A percentile compares a stretch with the other conserved stretches of the same genome.
Evolutionary conservation across 2,888 invertebrate genomes (phyloP).

Genomic region (Rotaria macrura): DNA sequence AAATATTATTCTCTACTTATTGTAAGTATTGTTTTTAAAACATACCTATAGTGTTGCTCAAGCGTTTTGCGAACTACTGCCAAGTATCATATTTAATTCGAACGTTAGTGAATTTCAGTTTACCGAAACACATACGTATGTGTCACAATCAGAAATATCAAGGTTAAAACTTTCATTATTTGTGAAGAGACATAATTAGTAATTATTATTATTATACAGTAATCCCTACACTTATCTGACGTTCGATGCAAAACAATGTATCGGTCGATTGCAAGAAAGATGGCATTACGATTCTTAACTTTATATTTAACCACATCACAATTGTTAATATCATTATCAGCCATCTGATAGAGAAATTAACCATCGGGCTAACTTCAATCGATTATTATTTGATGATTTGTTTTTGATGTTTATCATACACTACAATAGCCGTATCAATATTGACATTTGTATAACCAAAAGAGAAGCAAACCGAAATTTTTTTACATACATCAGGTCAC

Average conservation of each 20-base stretch:
- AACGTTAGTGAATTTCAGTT: no score
- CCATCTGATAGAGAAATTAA: neutral
- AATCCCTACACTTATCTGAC: neutral
- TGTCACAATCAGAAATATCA: neutral
- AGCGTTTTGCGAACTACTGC: no score
- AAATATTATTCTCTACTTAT: no score
- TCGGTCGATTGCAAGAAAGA: neutral
- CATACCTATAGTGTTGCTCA: no score
- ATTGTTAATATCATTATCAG: neutral
- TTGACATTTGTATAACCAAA: neutral
- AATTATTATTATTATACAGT: neutral
- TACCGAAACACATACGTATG: neutral
- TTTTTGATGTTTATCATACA: neutral
- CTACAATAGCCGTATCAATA: neutral
- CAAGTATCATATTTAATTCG: no score
- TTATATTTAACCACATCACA: neutral
- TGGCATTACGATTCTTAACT: neutral
- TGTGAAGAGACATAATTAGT: neutral
- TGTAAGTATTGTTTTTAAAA: no score
- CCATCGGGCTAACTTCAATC: neutral
- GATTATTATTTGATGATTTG: neutral
- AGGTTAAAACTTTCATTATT: neutral
- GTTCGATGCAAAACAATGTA: neutral
- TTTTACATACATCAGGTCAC: neutral
- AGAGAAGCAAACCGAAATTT: neutral